phyloP scores from a whole-genome alignment of 2,888 invertebrate species.

The Caenorhabditis sinica region DNA sequence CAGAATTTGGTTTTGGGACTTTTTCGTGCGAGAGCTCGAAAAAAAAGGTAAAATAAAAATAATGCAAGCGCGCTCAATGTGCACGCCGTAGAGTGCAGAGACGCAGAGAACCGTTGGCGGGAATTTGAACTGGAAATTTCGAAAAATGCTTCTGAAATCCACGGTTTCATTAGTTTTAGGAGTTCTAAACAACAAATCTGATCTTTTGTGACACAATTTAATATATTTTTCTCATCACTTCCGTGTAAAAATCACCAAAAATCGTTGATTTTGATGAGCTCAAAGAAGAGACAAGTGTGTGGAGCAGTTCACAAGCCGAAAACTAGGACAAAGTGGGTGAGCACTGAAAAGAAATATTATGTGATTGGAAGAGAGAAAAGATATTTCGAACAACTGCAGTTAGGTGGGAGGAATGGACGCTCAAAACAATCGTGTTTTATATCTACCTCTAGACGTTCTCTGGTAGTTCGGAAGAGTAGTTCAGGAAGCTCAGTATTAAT shows the following conservation, averaged over 20 bases:
- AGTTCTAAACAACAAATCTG: too few species aligned
- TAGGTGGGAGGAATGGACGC: constrained; percentile 31
- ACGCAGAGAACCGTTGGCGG: constrained; percentile 17
- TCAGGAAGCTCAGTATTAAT: background rate
- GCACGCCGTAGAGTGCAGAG: background rate
- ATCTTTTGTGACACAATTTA: too few species aligned
- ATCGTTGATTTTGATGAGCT: constrained; percentile 13
- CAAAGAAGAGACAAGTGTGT: constrained; percentile 19
- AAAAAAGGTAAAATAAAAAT: constrained; percentile 15
- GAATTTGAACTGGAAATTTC: background rate
- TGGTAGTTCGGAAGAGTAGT: background rate
- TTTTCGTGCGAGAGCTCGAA: background rate
- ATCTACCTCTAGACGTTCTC: constrained; percentile 28
- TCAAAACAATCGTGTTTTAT: constrained; percentile 60
- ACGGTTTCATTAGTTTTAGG: too few species aligned
- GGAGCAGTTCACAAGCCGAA: constrained; percentile 51
- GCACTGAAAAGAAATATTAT: constrained; percentile 22
- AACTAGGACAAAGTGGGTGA: constrained; percentile 49
- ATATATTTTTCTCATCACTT: background rate
- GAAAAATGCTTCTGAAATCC: too few species aligned
- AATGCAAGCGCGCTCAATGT: constrained; percentile 7
- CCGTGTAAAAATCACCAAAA: constrained; percentile 6
- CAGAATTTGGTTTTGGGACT: background rate
- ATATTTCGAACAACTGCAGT: constrained; percentile 41
- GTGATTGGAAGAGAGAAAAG: constrained; percentile 34